phyloP scores from a whole-genome alignment of 2,113 vertebrate genomes.

The Plestiodon gilberti region DNA sequence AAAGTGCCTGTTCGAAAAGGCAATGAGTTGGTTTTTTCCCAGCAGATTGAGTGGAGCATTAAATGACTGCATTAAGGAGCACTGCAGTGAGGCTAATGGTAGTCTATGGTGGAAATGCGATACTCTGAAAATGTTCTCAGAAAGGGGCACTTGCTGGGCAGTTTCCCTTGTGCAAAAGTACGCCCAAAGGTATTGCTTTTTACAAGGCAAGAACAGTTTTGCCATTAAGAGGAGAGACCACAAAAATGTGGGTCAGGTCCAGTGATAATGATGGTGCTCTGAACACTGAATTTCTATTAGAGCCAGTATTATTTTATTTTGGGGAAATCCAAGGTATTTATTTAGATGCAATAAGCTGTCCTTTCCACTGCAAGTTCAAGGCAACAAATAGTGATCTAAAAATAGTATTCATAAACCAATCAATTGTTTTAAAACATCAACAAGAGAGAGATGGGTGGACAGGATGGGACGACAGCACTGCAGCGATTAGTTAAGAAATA shows the following conservation, averaged over 20 bases:
- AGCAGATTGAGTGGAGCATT: conserved; percentile 36
- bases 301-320: not conserved
- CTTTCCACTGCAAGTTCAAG: not conserved
- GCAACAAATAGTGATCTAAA: not conserved
- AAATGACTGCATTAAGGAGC: conserved; percentile 2
- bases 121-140: not conserved
- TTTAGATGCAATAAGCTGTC: not conserved
- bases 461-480: not conserved
- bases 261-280: not conserved
- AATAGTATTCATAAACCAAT: not conserved
- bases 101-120: not conserved
- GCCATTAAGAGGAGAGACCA: not conserved
- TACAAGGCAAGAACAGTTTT: not conserved
- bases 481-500: not conserved
- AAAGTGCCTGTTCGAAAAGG: too few species aligned
- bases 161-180: not conserved
- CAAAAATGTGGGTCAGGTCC: not conserved
- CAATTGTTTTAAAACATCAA: not conserved
- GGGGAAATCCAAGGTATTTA: not conserved
- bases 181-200: not conserved
- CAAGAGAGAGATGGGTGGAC: not conserved
- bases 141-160: not conserved
- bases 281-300: not conserved
- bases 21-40: conserved; percentile 17
- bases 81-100: conserved; percentile 53